Percentiles rank a stretch among this genome's conserved stretches.
Evolutionary conservation across 35 echinoderm and acorn worm genomes (phyloP).

Genomic region (Holothuria glaberrima): DNA sequence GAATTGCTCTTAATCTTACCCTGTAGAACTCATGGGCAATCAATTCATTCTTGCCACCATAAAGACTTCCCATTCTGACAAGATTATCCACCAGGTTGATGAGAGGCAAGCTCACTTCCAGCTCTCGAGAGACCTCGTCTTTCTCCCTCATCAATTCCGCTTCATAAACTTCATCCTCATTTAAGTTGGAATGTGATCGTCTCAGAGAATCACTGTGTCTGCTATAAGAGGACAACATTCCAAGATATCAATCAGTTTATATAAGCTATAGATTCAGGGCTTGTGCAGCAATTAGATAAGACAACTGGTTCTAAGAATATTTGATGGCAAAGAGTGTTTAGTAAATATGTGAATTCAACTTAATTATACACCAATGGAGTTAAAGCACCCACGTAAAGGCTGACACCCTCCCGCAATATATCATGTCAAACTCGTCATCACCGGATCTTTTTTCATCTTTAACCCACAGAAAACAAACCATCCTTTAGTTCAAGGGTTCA

Average conservation of each 20-base stretch:
- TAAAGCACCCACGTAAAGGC: too few relatives aligned
- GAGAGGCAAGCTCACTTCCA: conserved; percentile 86
- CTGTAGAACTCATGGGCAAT: conserved; percentile 91
- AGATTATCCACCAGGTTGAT: conserved; percentile 95
- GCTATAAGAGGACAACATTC: background rate
- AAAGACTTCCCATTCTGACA: conserved; percentile 90
- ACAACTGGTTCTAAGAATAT: too few relatives aligned
- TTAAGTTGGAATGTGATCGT: conserved; percentile 67
- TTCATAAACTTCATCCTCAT: conserved; percentile 80
- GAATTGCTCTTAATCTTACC: conserved; percentile 31
- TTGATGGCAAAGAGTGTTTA: too few relatives aligned
- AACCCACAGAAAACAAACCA: too few relatives aligned
- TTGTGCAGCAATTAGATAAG: too few relatives aligned
- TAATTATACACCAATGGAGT: too few relatives aligned
- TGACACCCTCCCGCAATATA: too few relatives aligned
- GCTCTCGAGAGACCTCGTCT: conserved; percentile 72
- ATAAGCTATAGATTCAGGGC: too few relatives aligned
- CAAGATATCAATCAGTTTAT: background rate
- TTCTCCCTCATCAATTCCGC: conserved; percentile 73
- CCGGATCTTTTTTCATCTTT: too few relatives aligned
- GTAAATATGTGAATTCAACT: too few relatives aligned
- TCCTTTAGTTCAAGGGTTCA: too few relatives aligned
- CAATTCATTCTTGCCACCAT: conserved; percentile 91
- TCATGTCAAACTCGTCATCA: too few relatives aligned
- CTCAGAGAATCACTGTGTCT: conserved; percentile 58